phyloP scores from a whole-genome alignment of 2,888 invertebrate species.

The Pseudococcus viburni region DNA sequence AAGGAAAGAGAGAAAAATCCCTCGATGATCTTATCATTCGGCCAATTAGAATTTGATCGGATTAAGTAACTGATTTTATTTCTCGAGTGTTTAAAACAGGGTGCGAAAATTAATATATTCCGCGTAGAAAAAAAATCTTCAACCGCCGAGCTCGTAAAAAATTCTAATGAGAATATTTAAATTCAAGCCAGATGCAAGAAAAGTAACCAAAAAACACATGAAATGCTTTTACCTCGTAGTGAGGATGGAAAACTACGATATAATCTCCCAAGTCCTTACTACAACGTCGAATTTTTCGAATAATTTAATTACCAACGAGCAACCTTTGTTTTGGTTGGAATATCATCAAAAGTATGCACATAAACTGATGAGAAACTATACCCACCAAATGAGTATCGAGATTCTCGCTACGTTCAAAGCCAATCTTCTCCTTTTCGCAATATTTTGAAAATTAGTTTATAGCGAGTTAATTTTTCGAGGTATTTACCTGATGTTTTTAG shows the following conservation, averaged over 20 bases:
- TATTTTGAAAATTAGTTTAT: conserved; percentile 5
- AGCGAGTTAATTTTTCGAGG: conserved; percentile 15
- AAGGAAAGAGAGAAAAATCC: not conserved
- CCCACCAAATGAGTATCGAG: no score
- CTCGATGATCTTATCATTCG: conserved; percentile 9
- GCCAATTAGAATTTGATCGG: conserved; percentile 24
- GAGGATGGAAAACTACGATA: not conserved
- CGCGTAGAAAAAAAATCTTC: not conserved
- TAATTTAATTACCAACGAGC: conserved; percentile 43
- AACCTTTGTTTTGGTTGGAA: conserved; percentile 5
- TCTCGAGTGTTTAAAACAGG: not conserved
- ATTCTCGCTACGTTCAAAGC: not conserved
- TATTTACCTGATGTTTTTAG: conserved; percentile 22
- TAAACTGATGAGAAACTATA: no score
- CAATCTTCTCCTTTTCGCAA: not conserved
- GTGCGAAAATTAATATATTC: conserved; percentile 10
- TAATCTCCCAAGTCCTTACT: not conserved
- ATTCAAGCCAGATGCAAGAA: no score
- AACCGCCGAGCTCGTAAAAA: no score
- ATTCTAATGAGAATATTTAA: no score
- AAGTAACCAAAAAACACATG: no score
- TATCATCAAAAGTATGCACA: not conserved
- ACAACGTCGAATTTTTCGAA: conserved; percentile 42
- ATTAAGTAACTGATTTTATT: not conserved
- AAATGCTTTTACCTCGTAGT: no score